Base-by-base conservation (phyloP, 2,113 vertebrate genomes). In the Plectropomus leopardus region DNA sequence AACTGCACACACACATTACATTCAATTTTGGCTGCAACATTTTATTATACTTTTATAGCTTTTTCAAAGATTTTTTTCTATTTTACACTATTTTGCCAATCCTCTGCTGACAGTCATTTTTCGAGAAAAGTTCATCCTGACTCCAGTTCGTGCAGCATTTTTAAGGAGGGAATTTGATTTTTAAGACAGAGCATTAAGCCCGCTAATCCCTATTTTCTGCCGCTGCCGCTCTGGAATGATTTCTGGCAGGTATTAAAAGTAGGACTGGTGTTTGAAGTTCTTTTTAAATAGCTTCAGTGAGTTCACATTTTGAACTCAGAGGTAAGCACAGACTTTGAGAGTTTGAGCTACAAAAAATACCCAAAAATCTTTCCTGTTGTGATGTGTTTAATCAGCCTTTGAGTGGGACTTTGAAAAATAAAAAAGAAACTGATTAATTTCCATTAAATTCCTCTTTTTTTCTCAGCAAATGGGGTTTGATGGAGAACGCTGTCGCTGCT, bases 241-340 rank as follows among this genome's bases (percentile, higher is more conserved):
- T 78, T 72, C 24, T 85, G 85, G 74, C 65, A 77, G 71, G 82
- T 82, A 84, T 82, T 88, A 78, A 82, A 87, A 89, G 68, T 75
- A 40, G 55, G 30, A 36, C 34, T 34, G 45, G 9, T 51, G 73
- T 87, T 86, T 86, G 58, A 89, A 86, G 81, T 63, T 77, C 36
- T 67, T 67, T 74, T 70, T 54, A 57, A 75, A 65, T n/a, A 59
- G 53, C 63, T 75, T 82, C 34, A 69, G 16, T 3, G 48, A 80
- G 28, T 79, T 36, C 63, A 69, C 55, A 74, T 66, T 81, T 76
- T 74, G 17, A 59, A 68, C 17, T 23, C 42, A 10, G 36, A 69
- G 50, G 57, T 78, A 72, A 54, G 58, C 57, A 45, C 4, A 71
- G 42, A 65, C 60, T 68, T 86, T 76, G 55, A 69, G 55, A 84